These are phyloP conservation scores for Caenorhabditis panamensis DNA, from an alignment of 2,888 invertebrate species.

Conservation along the genomic window DNA sequence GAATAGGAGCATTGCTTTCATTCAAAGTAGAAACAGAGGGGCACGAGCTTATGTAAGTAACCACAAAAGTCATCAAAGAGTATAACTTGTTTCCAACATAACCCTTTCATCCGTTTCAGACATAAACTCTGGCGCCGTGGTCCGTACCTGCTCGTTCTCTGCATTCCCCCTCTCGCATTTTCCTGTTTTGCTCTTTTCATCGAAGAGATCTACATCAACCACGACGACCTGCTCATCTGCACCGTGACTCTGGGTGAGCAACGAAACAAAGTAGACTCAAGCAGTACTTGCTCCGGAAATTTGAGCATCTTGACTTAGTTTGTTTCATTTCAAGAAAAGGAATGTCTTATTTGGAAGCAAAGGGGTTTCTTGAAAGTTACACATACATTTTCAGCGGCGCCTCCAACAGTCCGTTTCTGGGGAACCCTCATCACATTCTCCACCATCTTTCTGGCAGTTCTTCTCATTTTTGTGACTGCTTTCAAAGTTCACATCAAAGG, in stretches of 20 bases:
- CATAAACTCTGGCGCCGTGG: slow-evolving; percentile 62
- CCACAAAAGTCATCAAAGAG: neutral
- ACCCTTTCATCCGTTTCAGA: slow-evolving; percentile 29
- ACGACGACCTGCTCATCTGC: slow-evolving; percentile 62
- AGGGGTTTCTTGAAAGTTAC: too few species aligned
- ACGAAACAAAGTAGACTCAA: slow-evolving; percentile 24
- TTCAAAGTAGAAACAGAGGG: too few species aligned
- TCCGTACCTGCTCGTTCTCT: slow-evolving; percentile 52
- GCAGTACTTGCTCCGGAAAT: neutral
- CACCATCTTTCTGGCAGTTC: slow-evolving; percentile 49
- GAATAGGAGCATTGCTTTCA: too few species aligned
- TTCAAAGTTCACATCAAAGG: slow-evolving; percentile 54
- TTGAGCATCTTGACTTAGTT: slow-evolving; percentile 1
- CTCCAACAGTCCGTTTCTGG: slow-evolving; percentile 58
- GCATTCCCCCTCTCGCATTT: slow-evolving; percentile 53
- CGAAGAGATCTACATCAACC: slow-evolving; percentile 62
- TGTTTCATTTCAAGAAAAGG: neutral
- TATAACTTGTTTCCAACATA: too few species aligned
- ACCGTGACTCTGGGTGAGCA: slow-evolving; percentile 57
- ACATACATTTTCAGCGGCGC: slow-evolving; percentile 42
- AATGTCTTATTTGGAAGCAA: too few species aligned
- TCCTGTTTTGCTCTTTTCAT: slow-evolving; percentile 57
- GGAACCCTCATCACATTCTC: slow-evolving; percentile 56
- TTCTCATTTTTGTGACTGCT: slow-evolving; percentile 47
- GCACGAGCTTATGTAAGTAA: neutral